phyloP scores from a whole-genome alignment of 2,888 invertebrate species.

The Corythucha ciliata region DNA sequence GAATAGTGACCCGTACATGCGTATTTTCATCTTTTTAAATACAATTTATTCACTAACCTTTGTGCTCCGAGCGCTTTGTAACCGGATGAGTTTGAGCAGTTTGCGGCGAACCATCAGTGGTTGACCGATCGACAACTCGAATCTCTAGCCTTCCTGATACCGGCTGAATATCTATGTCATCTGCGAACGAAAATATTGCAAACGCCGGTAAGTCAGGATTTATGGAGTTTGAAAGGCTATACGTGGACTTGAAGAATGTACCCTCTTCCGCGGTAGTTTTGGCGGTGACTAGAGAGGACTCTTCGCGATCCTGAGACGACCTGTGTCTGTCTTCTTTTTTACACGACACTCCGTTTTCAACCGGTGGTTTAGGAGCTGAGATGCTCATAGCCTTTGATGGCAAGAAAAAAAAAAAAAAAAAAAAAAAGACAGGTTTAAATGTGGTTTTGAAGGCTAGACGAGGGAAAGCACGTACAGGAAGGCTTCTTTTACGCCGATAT shows the following conservation, averaged over 20 bases:
- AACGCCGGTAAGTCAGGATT: too few species aligned
- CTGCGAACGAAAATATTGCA: slow-evolving; percentile 34
- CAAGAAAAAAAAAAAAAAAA: slow-evolving; percentile 18
- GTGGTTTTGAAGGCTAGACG: background rate
- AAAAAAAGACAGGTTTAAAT: background rate
- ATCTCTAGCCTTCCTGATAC: slow-evolving; percentile 76
- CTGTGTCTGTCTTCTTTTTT: slow-evolving; percentile 28
- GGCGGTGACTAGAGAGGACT: slow-evolving; percentile 34
- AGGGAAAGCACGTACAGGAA: slow-evolving; percentile 39
- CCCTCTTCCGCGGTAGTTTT: slow-evolving; percentile 35
- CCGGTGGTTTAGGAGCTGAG: slow-evolving; percentile 26
- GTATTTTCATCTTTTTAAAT: background rate
- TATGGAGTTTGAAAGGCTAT: too few species aligned
- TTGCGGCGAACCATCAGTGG: slow-evolving; percentile 30
- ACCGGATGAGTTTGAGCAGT: slow-evolving; percentile 20
- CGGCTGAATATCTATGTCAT: slow-evolving; percentile 48
- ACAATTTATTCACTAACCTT: slow-evolving; percentile 21
- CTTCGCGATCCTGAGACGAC: slow-evolving; percentile 33
- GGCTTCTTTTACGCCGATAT: slow-evolving; percentile 39
- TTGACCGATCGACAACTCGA: slow-evolving; percentile 47
- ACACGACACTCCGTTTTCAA: slow-evolving; percentile 23
- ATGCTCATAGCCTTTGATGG: slow-evolving; percentile 35
- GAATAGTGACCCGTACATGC: background rate
- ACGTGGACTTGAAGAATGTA: slow-evolving; percentile 15
- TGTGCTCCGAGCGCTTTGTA: slow-evolving; percentile 24